Base-by-base conservation (phyloP, 2,113 vertebrate species). In the Pristiophorus japonicus region DNA sequence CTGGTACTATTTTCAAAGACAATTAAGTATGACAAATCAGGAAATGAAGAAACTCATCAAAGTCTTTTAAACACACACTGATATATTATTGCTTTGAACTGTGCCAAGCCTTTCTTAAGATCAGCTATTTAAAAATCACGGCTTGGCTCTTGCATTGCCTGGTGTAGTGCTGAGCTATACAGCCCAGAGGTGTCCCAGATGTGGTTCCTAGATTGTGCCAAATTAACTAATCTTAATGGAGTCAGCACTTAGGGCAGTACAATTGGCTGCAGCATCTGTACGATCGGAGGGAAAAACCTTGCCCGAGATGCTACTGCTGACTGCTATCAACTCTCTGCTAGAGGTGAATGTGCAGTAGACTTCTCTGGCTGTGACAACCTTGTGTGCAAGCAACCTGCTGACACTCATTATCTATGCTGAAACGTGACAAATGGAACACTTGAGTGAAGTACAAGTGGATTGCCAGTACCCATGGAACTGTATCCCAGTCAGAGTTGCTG, bases 21-120 rank as follows among this genome's bases (percentile, higher is more conserved):
- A 51, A 94, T 94, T 94, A 94, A 5, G 42, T 70, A 16, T 70
- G 92, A 70, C 92, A 94, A 42, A 66, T 70, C 65, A 94, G 66
- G 93, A 94, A 94, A 94, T 51, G 42, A 94, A 70, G 42, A 94
- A 94, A 27, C 93, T 94, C 92, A 94, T 47, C 66, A 70, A 94
- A 70, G 93, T 47, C 45, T 45, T 30, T 94, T 94, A 47, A 70
- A 7, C 27, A 94, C 24, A 30, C 66, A 12, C 10, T n/a, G 38
- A 2, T 59, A 59, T 59, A 12, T 70, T 70, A 47, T 47, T 94
- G 66, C 20, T 70, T 70, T 12, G 5, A 66, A 94, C 45, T 47
- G 14, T 94, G 42, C n/a, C 10, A 38, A 63, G 65, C 14, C 11
- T 47, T 67, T 90, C 51, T 47, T 94, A 47, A 45, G 18, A 94